Evolutionary conservation across 2,888 invertebrate species (phyloP), one percentile per base, ranked within the genome.

Genomic region (Aphodius sticticus): DNA sequence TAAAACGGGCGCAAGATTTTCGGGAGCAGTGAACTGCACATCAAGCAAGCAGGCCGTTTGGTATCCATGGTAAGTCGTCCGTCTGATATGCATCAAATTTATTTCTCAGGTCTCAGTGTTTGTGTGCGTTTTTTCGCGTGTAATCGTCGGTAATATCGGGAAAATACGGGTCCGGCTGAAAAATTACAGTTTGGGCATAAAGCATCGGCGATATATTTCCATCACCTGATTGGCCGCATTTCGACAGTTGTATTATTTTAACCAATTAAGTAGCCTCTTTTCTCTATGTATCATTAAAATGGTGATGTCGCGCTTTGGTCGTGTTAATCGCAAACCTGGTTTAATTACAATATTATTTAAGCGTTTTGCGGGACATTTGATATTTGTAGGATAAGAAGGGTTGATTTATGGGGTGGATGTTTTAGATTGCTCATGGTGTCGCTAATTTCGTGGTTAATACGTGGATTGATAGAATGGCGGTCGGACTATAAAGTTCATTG

Each of bases 391-490:
- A 5, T 12, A 12, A 53, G 53, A 12, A 53, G 83, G 83, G 83
- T 82, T 82, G 83, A 83, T 81, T 82, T 84, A 84, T 83, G 82
- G 84, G 84, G 85, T 84, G 85, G 87, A 87, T 86, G 86, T 87
- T 86, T 87, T 85, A 86, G 84, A 85, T 84, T 85, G 83, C 86
- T 85, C 83, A 85, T 85, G 85, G 85, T 87, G 86, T 86, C 86
- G 86, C 86, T 87, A 87, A 87, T 89, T 89, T 89, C 86, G 87
- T 86, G 87, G 86, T 85, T 76, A 89, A 90, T 89, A 89, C 88
- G 88, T 88, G 90, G 89, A 90, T 89, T 89, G 89, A 89, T 89
- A 89, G 88, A 90, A 91, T 91, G 90, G 91, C 91, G 90, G 90
- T 90, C 90, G 88, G 80, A 37, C 87, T 87, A 87, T 86, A 90